Evolutionary conservation across 2,888 invertebrate species (phyloP).

Genomic region (Tipula lateralis): DNA sequence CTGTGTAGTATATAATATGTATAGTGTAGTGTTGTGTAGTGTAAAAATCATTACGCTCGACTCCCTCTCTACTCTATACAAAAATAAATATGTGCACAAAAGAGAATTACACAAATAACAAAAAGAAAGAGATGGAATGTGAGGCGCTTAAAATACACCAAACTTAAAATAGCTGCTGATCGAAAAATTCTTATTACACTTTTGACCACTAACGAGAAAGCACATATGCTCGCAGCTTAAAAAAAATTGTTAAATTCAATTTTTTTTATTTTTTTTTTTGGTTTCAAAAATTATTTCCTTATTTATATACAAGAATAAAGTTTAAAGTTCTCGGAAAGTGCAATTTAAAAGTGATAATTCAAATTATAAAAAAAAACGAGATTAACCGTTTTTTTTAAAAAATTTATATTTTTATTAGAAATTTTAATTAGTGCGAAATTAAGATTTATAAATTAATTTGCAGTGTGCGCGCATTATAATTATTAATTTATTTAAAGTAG

Average conservation of each 20-base stretch:
- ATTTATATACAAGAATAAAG: neutral
- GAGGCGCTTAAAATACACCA: neutral
- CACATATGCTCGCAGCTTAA: neutral
- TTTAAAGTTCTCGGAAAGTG: neutral
- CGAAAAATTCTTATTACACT: slow-evolving; percentile 5
- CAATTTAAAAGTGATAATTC: neutral
- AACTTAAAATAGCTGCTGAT: neutral
- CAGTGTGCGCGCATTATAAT: neutral
- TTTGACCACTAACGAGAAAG: slow-evolving; percentile 4
- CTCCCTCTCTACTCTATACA: neutral
- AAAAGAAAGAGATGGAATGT: neutral
- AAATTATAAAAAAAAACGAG: too few relatives aligned
- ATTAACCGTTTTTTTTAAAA: neutral
- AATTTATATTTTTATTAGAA: neutral
- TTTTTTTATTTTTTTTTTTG: neutral
- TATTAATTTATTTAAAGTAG: neutral
- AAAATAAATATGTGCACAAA: neutral
- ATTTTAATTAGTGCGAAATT: neutral
- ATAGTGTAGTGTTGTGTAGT: neutral
- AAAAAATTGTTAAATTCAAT: neutral
- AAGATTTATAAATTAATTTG: neutral
- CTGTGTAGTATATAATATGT: neutral
- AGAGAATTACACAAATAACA: neutral
- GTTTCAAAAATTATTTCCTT: neutral
- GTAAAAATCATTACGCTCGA: neutral